These are phyloP conservation scores for Hedychridium roseum DNA, from an alignment of 2,888 invertebrate species.

Conservation along the genomic window DNA sequence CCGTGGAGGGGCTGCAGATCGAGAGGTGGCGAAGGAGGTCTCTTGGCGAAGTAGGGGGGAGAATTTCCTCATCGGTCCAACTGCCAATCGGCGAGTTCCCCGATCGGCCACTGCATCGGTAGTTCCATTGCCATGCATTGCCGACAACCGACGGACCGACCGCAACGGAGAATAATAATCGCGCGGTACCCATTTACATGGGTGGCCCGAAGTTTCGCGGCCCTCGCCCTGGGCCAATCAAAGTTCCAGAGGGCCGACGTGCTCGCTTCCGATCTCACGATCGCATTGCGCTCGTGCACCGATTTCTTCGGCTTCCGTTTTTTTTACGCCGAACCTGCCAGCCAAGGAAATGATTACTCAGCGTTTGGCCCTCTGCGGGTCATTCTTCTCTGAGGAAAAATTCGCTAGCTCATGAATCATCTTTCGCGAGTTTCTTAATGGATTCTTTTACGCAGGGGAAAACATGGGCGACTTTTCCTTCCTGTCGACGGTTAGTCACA, in stretches of 20 bases:
- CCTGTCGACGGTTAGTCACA: no score
- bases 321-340: conserved; percentile 21
- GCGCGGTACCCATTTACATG: conserved; percentile 24
- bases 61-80: conserved; percentile 40
- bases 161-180: conserved; percentile 30
- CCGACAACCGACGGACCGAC: conserved; percentile 24
- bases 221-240: conserved; percentile 39
- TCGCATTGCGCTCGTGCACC: not conserved
- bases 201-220: conserved; percentile 3
- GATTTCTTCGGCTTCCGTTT: not conserved
- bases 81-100: conserved; percentile 34
- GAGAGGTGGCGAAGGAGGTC: conserved; percentile 15
- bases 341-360: no score
- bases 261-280: not conserved
- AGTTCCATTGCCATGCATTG: conserved; percentile 19
- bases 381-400: no score
- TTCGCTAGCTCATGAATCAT: no score
- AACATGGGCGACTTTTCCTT: no score
- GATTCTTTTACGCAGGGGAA: no score
- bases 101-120: conserved; percentile 16
- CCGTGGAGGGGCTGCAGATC: conserved; percentile 21
- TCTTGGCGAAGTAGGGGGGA: conserved; percentile 32
- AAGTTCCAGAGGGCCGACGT: conserved; percentile 39
- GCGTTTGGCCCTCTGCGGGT: no score
- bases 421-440: no score